These are phyloP conservation scores for Hypsopygia costalis DNA, from an alignment of 2,888 invertebrate species.

Conservation along the genomic window DNA sequence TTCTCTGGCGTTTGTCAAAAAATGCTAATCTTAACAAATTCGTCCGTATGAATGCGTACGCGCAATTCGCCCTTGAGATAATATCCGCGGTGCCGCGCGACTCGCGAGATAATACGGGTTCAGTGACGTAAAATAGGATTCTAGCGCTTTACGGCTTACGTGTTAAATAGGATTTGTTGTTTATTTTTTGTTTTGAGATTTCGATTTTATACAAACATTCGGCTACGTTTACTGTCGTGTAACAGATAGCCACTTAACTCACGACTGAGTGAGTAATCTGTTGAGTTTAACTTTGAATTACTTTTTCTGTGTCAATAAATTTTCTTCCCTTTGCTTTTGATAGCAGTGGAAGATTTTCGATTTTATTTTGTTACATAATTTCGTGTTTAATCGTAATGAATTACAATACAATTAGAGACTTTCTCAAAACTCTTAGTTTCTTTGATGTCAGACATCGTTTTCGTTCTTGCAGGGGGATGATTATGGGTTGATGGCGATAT, in stretches of 20 bases:
- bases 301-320: background rate
- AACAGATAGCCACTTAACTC: too few species aligned
- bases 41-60: conserved; percentile 3
- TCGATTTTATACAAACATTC: conserved; percentile 18
- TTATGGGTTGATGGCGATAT: too few species aligned
- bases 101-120: conserved; percentile 18
- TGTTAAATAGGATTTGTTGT: conserved; percentile 47
- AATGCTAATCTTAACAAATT: background rate
- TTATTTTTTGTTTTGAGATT: conserved; percentile 48
- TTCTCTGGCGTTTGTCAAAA: too few species aligned
- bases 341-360: background rate
- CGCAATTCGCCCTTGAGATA: conserved; percentile 19
- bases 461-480: too few species aligned
- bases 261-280: background rate
- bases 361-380: background rate
- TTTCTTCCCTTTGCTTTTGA: conserved; percentile 9
- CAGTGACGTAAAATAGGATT: conserved; percentile 11
- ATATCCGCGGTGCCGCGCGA: conserved; percentile 14
- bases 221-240: background rate
- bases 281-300: background rate
- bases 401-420: background rate
- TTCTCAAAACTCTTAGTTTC: background rate
- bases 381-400: background rate
- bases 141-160: conserved; percentile 35
- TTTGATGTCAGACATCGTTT: background rate